Percentiles rank a stretch among this genome's conserved stretches.
Conservation (phyloP, 2,797 vertebrate species). For the Graptemys geographica region DNA sequence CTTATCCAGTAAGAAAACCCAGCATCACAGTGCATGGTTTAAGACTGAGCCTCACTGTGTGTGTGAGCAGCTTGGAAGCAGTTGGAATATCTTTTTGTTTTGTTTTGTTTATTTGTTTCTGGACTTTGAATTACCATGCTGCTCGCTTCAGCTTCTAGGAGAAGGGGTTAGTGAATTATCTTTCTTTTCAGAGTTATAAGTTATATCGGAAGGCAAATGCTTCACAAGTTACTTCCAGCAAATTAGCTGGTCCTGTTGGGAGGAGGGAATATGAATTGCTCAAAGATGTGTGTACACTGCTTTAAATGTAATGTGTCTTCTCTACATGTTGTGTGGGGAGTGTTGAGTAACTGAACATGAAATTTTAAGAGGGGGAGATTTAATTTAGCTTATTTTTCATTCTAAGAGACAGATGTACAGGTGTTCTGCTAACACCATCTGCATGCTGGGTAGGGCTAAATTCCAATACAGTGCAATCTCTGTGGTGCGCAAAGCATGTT, state of each 20-base stretch:
- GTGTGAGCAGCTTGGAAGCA: slow-evolving; percentile 26
- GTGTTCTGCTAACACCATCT: not conserved
- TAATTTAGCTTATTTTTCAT: not conserved
- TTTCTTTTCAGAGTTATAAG: slow-evolving; percentile 41
- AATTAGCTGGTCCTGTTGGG: not conserved
- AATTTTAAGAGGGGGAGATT: not conserved
- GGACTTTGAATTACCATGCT: not conserved
- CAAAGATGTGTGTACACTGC: not conserved
- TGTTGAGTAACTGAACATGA: not conserved
- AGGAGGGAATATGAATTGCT: not conserved
- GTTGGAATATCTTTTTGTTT: not conserved
- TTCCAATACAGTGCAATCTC: not conserved
- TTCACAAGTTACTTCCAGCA: not conserved
- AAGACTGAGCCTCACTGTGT: not conserved
- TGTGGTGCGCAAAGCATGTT: not conserved
- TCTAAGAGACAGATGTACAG: not conserved
- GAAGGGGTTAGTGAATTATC: slow-evolving; percentile 10
- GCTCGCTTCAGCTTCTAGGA: slow-evolving; percentile 27
- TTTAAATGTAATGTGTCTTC: not conserved
- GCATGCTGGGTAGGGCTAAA: not conserved
- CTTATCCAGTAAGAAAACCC: slow-evolving; percentile 28
- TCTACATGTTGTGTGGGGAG: not conserved
- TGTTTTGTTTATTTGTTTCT: not conserved
- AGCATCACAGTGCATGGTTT: not conserved
- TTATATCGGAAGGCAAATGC: slow-evolving; percentile 10